Percentiles rank a stretch among this genome's conserved stretches.
phyloP scores from a whole-genome alignment of 2,113 vertebrate genomes.

The Quiscalus mexicanus region DNA sequence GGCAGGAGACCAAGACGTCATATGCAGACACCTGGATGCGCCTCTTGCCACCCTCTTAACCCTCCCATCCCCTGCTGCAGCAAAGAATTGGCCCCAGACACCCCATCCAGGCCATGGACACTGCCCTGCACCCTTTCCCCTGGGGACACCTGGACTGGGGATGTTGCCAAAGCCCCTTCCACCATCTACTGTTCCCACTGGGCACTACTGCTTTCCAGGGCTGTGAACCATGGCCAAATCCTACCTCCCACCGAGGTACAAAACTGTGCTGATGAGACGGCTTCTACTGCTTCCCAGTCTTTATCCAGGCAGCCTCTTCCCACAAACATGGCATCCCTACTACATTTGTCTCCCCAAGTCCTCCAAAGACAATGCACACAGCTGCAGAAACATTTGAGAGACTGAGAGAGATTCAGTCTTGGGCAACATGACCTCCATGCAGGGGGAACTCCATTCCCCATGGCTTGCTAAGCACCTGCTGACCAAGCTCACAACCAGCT shows the following conservation, averaged over 20 bases:
- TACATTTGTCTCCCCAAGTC: neutral
- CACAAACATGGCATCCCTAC: neutral
- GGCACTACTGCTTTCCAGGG: neutral
- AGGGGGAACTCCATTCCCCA: neutral
- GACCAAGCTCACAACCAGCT: neutral
- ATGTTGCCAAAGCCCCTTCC: neutral
- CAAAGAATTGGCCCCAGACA: fast-evolving
- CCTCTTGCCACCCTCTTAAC: fast-evolving
- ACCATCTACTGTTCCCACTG: neutral
- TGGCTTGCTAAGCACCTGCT: neutral
- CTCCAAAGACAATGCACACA: fast-evolving
- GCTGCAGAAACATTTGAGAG: neutral
- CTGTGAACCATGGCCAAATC: neutral
- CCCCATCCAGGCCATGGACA: fast-evolving
- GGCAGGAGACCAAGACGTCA: neutral
- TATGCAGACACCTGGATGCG: neutral
- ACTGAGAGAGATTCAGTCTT: fast-evolving
- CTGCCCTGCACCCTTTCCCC: neutral
- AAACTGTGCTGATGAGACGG: neutral
- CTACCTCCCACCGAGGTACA: neutral
- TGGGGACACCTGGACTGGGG: neutral
- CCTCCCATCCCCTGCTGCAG: fast-evolving
- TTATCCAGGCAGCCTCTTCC: neutral
- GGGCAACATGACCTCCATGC: neutral
- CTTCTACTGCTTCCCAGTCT: neutral